These are phyloP conservation scores for Parelbella ahira DNA, from an alignment of 2,888 invertebrate genomes.

Conservation along the genomic window DNA sequence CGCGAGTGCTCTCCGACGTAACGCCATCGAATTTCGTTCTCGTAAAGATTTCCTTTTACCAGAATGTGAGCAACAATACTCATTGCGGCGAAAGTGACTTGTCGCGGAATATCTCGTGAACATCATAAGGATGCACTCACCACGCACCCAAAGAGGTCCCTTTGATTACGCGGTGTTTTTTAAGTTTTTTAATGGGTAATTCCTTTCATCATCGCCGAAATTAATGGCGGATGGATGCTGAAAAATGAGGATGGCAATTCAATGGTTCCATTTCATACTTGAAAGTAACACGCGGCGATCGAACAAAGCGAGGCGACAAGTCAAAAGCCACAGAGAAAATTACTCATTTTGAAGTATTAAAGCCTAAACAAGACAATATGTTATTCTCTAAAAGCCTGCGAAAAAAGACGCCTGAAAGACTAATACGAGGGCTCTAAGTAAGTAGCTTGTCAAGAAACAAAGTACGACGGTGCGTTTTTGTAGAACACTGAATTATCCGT, in stretches of 20 bases:
- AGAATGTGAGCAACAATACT: conserved; percentile 26
- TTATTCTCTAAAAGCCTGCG: conserved; percentile 24
- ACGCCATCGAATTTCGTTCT: conserved; percentile 34
- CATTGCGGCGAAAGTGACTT: conserved; percentile 27
- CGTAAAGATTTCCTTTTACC: conserved; percentile 30
- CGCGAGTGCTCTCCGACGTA: conserved; percentile 31
- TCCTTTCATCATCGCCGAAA: conserved; percentile 26
- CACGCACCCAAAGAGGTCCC: conserved; percentile 15
- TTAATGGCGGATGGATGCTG: conserved; percentile 21
- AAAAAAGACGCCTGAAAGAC: conserved; percentile 23
- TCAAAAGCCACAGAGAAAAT: conserved; percentile 19
- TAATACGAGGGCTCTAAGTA: conserved; percentile 20
- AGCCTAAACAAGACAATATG: conserved; percentile 25
- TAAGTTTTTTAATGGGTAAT: conserved; percentile 26
- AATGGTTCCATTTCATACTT: conserved; percentile 17
- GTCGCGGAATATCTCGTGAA: conserved; percentile 15
- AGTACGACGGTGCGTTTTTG: conserved; percentile 3
- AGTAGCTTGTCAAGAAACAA: conserved; percentile 17
- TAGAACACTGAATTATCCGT: conserved; percentile 1
- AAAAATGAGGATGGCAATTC: conserved; percentile 24
- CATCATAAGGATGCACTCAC: conserved; percentile 21
- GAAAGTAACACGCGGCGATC: conserved; percentile 3
- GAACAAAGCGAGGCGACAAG: conserved; percentile 18
- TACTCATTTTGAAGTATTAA: conserved; percentile 17
- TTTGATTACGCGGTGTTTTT: conserved; percentile 26